Evolutionary conservation across 92 coral and sea anemone genomes (phyloP).

Genomic region (Epizoanthus ramosus): DNA sequence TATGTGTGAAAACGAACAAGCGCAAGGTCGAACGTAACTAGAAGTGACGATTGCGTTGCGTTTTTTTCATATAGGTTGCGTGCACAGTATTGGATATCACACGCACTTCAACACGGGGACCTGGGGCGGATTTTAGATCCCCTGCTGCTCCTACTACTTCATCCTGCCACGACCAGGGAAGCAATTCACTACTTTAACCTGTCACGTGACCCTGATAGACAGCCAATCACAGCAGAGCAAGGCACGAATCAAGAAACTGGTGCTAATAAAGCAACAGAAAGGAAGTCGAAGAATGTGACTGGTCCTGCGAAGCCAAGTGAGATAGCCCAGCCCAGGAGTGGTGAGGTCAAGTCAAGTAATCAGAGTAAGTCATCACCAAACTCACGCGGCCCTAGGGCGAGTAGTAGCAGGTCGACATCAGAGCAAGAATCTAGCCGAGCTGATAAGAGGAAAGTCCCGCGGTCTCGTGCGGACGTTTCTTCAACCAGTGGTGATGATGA

Average conservation of each 20-base stretch:
- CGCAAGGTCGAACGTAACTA: too few species aligned
- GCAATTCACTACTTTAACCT: conserved; percentile 79
- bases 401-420: not conserved
- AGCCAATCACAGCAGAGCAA: conserved; percentile 5
- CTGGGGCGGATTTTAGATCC: conserved; percentile 97
- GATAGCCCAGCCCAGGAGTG: not conserved
- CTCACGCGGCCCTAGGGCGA: not conserved
- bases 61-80: conserved; percentile 59
- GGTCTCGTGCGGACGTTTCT: not conserved
- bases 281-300: not conserved
- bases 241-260: not conserved
- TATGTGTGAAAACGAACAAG: too few species aligned
- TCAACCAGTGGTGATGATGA: not conserved
- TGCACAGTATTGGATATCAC: conserved; percentile 94
- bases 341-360: not conserved
- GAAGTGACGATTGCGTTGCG: not conserved
- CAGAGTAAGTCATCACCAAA: not conserved
- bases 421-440: not conserved
- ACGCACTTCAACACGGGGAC: conserved; percentile 97
- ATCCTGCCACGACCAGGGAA: conserved; percentile 90
- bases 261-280: not conserved
- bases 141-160: conserved; percentile 80
- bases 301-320: not conserved
- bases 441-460: not conserved
- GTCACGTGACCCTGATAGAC: conserved; percentile 39